Conservation (phyloP, 30 jellyfish, hydroid and myxozoan species). For the Aurelia aurita complex sp. Pacific region DNA sequence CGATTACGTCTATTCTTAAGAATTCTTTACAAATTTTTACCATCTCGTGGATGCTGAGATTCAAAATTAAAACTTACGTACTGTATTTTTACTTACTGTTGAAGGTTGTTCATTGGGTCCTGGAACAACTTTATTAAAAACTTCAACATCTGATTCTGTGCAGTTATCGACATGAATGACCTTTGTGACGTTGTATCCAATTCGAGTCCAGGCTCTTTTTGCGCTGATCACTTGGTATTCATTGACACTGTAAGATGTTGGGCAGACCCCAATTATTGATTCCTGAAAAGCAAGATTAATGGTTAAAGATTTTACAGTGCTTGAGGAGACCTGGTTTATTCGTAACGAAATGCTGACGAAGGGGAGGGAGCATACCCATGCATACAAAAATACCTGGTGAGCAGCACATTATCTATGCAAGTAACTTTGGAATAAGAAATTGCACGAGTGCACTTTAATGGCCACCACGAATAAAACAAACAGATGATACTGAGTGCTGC, state of each 20-base stretch:
- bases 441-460: too few relatives aligned
- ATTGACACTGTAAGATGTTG: slow-evolving; percentile 56
- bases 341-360: too few relatives aligned
- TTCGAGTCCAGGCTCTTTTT: slow-evolving; percentile 1
- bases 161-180: slow-evolving; percentile 63
- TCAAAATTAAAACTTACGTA: background rate
- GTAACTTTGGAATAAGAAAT: too few relatives aligned
- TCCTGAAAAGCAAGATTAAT: slow-evolving; percentile 2
- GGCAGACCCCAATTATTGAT: slow-evolving; percentile 69
- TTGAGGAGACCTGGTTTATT: too few relatives aligned
- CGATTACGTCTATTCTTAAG: too few relatives aligned
- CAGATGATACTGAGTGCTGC: too few relatives aligned
- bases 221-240: slow-evolving; percentile 36
- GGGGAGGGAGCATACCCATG: too few relatives aligned
- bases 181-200: slow-evolving; percentile 69
- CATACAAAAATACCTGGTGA: too few relatives aligned
- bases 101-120: slow-evolving; percentile 41
- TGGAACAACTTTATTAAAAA: slow-evolving; percentile 38
- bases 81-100: slow-evolving; percentile 10
- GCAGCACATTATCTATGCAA: too few relatives aligned
- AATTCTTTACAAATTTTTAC: too few relatives aligned
- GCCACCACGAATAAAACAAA: too few relatives aligned
- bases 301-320: background rate
- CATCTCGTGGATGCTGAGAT: too few relatives aligned
- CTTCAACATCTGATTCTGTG: slow-evolving; percentile 41